Conservation (phyloP, 1,140 invertebrate genomes). For the Archegozetes longisetosus region DNA sequence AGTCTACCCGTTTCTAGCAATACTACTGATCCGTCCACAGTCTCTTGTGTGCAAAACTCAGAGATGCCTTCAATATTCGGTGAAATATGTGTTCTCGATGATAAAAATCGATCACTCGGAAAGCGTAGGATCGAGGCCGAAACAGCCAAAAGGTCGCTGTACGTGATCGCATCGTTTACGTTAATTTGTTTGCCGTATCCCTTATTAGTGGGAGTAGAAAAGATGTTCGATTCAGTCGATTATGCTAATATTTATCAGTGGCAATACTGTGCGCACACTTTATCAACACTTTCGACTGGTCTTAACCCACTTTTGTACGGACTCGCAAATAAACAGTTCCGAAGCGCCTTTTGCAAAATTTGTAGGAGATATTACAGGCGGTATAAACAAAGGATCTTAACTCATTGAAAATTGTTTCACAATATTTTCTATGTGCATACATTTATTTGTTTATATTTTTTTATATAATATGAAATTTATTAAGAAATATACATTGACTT, state of each 20-base stretch:
- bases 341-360: slow-evolving; percentile 1
- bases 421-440: not conserved
- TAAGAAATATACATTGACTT: not conserved
- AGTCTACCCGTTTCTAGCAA: not conserved
- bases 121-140: slow-evolving; percentile 2
- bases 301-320: slow-evolving; percentile 8
- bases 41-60: not conserved
- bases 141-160: slow-evolving; percentile 10
- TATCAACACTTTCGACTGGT: slow-evolving; percentile 3
- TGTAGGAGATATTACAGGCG: slow-evolving; percentile 5
- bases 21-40: not conserved
- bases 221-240: not conserved
- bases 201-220: not conserved
- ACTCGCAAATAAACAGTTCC: slow-evolving; percentile 7
- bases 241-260: not conserved
- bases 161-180: slow-evolving; percentile 6
- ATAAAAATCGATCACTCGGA: slow-evolving; percentile 6
- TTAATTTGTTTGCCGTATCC: slow-evolving; percentile 10
- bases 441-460: not conserved
- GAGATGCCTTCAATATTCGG: slow-evolving; percentile 7
- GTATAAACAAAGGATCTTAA: slow-evolving; percentile 4
- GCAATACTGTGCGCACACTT: slow-evolving; percentile 6
- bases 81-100: slow-evolving; percentile 8
- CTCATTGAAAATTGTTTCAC: not conserved
- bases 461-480: not conserved